Base-by-base conservation (phyloP, 2,888 invertebrate species). In the Catonia carolina region DNA sequence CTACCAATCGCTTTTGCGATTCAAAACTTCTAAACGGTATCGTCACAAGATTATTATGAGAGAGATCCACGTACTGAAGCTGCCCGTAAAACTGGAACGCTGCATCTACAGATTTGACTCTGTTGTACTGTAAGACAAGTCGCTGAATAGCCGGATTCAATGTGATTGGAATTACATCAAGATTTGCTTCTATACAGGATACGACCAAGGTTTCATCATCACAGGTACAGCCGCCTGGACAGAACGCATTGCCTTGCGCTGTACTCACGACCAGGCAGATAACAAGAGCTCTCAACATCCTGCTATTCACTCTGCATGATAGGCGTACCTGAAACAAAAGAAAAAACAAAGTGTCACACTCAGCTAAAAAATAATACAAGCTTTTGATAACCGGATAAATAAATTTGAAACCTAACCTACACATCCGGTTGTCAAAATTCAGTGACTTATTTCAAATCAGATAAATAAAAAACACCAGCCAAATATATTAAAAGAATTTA, bases 181-280 rank as follows among this genome's bases (percentile, higher is more conserved):
- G 78, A 64, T 86, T 86, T 69, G 89, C 89, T 69, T 84, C 85
- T 66, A 89, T 84, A 74, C 93, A 94, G 64, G 84, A 84, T 49
- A 92, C 93, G 57, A 88, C 86, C 64, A 89, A 81, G 8, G 86
- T 90, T 63, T 90, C 90, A 70, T 94, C 93, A 74, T 93, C 88
- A 76, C 94, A 94, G 71, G 78, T 81, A 74, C 94, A 94, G 64
- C 86, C 88, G 61, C 75, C 80, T n/a, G 93, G 93, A 70, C 93
- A 94, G 74, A 88, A 84, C 55, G 85, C 85, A 62, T 84, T 74
- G 31, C 81, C 82, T 33, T 77, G 74, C 15, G 78, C 78, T 39
- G 61, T 41, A 10, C 22, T 41, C 37, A 64, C 39, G 8, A 62
- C 49, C 15, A 61, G 37, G 14, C 53, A 33, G 33, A 47, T 1